phyloP scores from a whole-genome alignment of 2,888 invertebrate species.

The Vannuccia rotundouncinata region DNA sequence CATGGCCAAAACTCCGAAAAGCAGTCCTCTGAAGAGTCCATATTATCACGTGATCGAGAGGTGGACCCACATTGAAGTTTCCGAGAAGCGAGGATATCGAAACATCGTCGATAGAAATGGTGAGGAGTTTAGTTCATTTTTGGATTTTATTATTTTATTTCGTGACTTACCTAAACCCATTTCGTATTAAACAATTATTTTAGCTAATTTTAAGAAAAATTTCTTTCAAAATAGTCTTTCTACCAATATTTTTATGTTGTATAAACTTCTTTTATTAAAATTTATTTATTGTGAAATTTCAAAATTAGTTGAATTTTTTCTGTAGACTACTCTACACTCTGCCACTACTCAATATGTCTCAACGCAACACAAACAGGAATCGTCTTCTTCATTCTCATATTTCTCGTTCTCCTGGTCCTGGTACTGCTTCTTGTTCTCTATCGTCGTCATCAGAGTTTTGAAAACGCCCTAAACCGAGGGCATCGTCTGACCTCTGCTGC shows the following conservation, averaged over 20 bases:
- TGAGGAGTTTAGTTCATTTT: neutral
- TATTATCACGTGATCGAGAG: neutral
- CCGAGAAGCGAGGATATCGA: neutral
- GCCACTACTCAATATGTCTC: neutral
- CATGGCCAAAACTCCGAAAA: neutral
- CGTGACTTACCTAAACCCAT: too few species aligned
- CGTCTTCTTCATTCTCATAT: constrained; percentile 15
- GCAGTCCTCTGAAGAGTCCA: neutral
- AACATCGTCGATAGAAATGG: constrained; percentile 5
- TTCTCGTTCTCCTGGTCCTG: neutral
- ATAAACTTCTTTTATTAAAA: too few species aligned
- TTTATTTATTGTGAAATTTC: too few species aligned
- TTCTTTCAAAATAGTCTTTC: too few species aligned
- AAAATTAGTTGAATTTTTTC: neutral
- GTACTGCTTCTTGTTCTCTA: neutral
- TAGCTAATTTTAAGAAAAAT: too few species aligned
- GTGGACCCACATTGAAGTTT: neutral
- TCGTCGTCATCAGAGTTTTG: neutral
- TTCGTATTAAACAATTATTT: too few species aligned
- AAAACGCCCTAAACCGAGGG: neutral
- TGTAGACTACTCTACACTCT: neutral
- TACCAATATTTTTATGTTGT: too few species aligned
- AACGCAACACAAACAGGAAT: neutral
- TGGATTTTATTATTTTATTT: neutral
- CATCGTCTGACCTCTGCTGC: constrained; percentile 11